Evolutionary conservation across 2,113 vertebrate species (phyloP).

Genomic region (Oryctolagus cuniculus): DNA sequence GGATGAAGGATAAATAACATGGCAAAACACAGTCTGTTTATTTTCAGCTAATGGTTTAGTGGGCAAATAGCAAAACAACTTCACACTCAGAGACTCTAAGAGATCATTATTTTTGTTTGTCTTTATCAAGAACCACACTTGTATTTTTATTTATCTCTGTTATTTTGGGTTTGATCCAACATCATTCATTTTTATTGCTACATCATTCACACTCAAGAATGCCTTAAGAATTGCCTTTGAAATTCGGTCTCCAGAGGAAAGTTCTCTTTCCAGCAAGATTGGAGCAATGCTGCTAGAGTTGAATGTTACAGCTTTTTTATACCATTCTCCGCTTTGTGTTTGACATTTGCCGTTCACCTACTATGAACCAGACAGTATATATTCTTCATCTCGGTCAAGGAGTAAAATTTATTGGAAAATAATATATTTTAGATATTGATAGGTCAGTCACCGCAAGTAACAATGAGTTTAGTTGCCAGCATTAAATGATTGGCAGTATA

Average conservation of each 20-base stretch:
- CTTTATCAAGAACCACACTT: background rate
- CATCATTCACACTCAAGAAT: background rate
- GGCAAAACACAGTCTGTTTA: background rate
- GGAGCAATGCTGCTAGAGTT: background rate
- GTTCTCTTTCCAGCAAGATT: background rate
- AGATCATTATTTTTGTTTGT: conserved; percentile 7
- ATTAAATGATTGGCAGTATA: background rate
- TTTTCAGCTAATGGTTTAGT: background rate
- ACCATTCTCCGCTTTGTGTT: background rate
- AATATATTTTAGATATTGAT: background rate
- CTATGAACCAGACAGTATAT: background rate
- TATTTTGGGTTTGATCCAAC: background rate
- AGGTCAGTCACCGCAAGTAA: background rate
- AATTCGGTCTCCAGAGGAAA: background rate
- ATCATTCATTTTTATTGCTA: background rate
- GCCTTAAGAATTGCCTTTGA: background rate
- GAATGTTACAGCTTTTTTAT: background rate
- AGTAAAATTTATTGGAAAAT: background rate
- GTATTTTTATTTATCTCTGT: background rate
- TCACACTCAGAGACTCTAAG: background rate
- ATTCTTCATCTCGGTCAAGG: background rate
- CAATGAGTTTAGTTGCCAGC: background rate
- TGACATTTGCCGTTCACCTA: background rate
- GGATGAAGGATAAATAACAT: background rate
- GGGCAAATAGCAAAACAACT: background rate